phyloP scores from a whole-genome alignment of 2,797 vertebrate species.

The Vespertilio murinus region DNA sequence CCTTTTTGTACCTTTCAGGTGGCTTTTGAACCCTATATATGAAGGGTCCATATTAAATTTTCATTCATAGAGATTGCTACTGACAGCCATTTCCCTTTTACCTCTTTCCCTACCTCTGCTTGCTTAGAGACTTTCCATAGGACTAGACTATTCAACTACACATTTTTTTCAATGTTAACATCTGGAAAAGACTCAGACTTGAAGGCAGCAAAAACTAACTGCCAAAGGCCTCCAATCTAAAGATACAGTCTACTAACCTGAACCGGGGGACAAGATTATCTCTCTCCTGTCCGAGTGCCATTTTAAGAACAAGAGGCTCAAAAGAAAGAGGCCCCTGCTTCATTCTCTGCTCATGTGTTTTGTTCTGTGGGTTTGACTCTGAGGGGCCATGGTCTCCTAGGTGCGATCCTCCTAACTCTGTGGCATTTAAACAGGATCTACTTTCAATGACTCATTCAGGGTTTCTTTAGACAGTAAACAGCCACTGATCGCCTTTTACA shows the following conservation, averaged over 20 bases:
- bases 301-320: background rate
- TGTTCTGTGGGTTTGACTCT: slow-evolving; percentile 3
- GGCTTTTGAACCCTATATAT: background rate
- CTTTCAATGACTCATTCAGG: slow-evolving; percentile 84
- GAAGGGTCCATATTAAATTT: background rate
- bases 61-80: background rate
- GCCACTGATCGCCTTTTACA: slow-evolving; percentile 82
- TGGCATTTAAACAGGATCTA: slow-evolving; percentile 82
- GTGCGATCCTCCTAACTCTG: slow-evolving; percentile 77
- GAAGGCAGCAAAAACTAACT: slow-evolving; percentile 12
- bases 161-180: background rate
- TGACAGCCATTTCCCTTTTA: background rate
- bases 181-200: background rate
- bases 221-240: background rate
- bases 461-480: slow-evolving; percentile 85
- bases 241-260: background rate
- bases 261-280: background rate
- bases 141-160: background rate
- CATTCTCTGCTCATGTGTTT: background rate
- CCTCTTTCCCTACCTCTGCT: background rate
- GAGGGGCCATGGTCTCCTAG: background rate
- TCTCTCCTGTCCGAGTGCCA: background rate
- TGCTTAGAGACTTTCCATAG: background rate
- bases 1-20: background rate
- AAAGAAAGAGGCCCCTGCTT: background rate